Conservation (phyloP, 2,113 vertebrate genomes). For the Toxostoma redivivum region DNA sequence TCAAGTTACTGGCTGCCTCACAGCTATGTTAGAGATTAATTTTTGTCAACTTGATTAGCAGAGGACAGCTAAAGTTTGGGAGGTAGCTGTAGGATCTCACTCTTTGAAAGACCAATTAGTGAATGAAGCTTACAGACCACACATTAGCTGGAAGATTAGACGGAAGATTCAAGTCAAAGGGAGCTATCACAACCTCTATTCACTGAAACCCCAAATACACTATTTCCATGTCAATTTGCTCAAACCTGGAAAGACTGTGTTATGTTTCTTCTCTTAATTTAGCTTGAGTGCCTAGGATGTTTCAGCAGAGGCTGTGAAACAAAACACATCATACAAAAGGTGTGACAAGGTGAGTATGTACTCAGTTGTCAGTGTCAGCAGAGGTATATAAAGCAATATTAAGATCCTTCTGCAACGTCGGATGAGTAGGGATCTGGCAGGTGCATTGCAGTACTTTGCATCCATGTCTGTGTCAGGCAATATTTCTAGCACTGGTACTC, state of each 20-base stretch:
- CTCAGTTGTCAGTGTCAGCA: neutral
- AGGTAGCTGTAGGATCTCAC: neutral
- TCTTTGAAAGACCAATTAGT: neutral
- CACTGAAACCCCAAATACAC: neutral
- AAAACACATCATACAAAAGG: neutral
- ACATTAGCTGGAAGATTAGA: neutral
- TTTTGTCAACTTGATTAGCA: neutral
- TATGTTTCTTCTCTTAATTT: neutral
- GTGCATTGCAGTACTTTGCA: rapidly evolving
- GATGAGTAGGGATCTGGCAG: neutral
- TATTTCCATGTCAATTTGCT: neutral
- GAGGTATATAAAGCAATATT: neutral
- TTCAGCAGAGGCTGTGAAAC: neutral
- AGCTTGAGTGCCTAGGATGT: neutral
- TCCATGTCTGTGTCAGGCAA: neutral
- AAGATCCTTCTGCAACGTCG: neutral
- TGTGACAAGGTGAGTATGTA: neutral
- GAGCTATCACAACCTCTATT: neutral
- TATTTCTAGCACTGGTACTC: neutral
- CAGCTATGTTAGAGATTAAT: slow-evolving; percentile 6
- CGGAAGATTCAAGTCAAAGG: neutral
- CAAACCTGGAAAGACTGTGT: neutral
- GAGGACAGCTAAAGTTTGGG: neutral
- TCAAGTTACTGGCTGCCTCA: neutral
- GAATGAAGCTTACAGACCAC: neutral